Conservation (phyloP, 37 sponge, comb jelly and placozoan species). For the Oscarella lobularis region DNA sequence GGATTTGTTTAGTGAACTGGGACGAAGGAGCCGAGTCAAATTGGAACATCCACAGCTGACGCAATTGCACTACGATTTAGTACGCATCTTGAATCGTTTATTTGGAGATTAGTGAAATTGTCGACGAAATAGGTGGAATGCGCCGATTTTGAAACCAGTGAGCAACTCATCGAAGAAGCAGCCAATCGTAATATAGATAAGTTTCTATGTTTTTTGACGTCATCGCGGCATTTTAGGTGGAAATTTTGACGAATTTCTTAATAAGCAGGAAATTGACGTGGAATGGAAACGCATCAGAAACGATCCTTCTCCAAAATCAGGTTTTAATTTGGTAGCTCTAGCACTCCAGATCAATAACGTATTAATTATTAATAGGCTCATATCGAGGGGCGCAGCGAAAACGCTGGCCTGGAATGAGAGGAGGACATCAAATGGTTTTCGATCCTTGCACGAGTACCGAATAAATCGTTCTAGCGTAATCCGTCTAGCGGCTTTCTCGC, state of each 20-base stretch:
- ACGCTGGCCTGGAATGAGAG: constrained; percentile 48
- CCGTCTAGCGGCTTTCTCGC: too few species aligned
- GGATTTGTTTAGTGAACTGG: constrained; percentile 50
- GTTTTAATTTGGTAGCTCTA: too few species aligned
- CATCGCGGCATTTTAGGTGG: constrained; percentile 17
- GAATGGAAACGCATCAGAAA: constrained; percentile 24
- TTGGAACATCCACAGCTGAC: constrained; percentile 72
- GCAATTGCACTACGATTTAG: constrained; percentile 31
- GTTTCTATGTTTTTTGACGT: neutral
- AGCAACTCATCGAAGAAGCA: constrained; percentile 21
- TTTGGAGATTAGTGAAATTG: too few species aligned
- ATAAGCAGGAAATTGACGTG: constrained; percentile 27
- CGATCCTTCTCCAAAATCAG: neutral
- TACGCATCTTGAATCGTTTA: too few species aligned
- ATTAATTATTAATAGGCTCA: too few species aligned
- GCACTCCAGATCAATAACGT: too few species aligned
- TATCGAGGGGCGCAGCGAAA: too few species aligned
- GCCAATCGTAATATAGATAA: constrained; percentile 15
- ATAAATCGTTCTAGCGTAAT: neutral
- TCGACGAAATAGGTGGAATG: too few species aligned
- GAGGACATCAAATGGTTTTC: constrained; percentile 81
- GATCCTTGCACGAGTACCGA: constrained; percentile 20
- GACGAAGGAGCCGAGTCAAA: constrained; percentile 40
- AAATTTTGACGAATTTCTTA: constrained; percentile 22
- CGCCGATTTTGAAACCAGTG: constrained; percentile 37